Conservation (phyloP, 2,113 vertebrate genomes). For the Vimba vimba region DNA sequence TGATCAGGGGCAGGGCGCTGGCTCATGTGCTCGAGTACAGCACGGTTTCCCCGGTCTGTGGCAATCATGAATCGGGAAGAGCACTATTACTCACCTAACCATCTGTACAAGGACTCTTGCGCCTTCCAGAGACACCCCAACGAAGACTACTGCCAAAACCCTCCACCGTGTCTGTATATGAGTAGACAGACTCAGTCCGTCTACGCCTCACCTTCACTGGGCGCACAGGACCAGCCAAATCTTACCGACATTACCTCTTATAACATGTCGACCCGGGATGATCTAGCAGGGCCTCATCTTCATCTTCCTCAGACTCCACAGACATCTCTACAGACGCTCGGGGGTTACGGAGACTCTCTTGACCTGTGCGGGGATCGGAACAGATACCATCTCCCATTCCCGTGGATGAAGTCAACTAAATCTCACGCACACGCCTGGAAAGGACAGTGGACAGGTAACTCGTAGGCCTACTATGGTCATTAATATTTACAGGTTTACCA, state of each 20-base stretch:
- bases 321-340: slow-evolving; percentile 73
- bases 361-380: slow-evolving; percentile 78
- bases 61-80: slow-evolving; percentile 92
- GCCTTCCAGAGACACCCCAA: slow-evolving; percentile 84
- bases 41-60: slow-evolving; percentile 56
- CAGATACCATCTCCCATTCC: slow-evolving; percentile 88
- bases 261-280: slow-evolving; percentile 85
- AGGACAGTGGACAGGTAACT: slow-evolving; percentile 92
- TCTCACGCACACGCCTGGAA: slow-evolving; percentile 91
- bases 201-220: slow-evolving; percentile 77
- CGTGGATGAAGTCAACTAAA: slow-evolving; percentile 99
- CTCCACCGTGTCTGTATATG: slow-evolving; percentile 94
- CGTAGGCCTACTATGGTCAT: slow-evolving; percentile 29
- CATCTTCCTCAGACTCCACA: slow-evolving; percentile 79
- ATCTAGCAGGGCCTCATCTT: slow-evolving; percentile 79
- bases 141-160: slow-evolving; percentile 86
- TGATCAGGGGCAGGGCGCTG: slow-evolving; percentile 58
- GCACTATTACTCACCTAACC: slow-evolving; percentile 85
- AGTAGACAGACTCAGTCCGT: slow-evolving; percentile 81
- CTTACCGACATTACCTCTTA: slow-evolving; percentile 87
- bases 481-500: not conserved
- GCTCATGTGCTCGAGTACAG: slow-evolving; percentile 55
- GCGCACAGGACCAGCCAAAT: slow-evolving; percentile 81
- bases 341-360: slow-evolving; percentile 79
- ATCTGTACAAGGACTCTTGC: slow-evolving; percentile 92